These are phyloP conservation scores for Crypturellus undulatus DNA, from an alignment of 2,113 vertebrate species.

Conservation along the genomic window DNA sequence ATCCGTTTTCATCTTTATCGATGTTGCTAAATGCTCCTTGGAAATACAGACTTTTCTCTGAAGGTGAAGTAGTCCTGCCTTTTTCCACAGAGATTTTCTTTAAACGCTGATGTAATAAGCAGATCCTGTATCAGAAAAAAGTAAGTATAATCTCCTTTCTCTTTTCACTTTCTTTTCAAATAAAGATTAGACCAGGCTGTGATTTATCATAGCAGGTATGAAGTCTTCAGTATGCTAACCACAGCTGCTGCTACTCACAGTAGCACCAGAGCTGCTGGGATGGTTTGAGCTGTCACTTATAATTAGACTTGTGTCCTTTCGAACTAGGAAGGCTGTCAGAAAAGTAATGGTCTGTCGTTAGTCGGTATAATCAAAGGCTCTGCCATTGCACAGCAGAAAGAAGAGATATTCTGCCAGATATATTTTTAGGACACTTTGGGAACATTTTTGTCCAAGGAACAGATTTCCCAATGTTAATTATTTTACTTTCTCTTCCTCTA, in stretches of 20 bases:
- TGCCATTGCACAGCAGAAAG: neutral
- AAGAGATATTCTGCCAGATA: neutral
- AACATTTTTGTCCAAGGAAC: neutral
- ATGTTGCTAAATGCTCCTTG: neutral
- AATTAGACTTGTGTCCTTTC: neutral
- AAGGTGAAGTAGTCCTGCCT: neutral
- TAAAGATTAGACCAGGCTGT: neutral
- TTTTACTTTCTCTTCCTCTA: neutral
- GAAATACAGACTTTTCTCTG: neutral
- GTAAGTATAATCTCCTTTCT: neutral
- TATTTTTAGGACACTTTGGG: neutral
- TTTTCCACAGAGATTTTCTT: neutral
- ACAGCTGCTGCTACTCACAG: neutral
- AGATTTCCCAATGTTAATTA: neutral
- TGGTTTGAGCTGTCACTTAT: neutral
- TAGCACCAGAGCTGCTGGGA: neutral
- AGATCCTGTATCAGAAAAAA: neutral
- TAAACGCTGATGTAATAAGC: neutral
- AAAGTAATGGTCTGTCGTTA: neutral
- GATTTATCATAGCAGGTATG: neutral
- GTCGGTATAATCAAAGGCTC: neutral
- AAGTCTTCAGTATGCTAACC: neutral
- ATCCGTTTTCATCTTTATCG: neutral
- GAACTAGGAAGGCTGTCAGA: neutral
- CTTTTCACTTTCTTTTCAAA: neutral